Percentiles rank a stretch among this genome's conserved stretches.
phyloP scores from a whole-genome alignment of 2,888 invertebrate species.

The Mermis nigrescens region DNA sequence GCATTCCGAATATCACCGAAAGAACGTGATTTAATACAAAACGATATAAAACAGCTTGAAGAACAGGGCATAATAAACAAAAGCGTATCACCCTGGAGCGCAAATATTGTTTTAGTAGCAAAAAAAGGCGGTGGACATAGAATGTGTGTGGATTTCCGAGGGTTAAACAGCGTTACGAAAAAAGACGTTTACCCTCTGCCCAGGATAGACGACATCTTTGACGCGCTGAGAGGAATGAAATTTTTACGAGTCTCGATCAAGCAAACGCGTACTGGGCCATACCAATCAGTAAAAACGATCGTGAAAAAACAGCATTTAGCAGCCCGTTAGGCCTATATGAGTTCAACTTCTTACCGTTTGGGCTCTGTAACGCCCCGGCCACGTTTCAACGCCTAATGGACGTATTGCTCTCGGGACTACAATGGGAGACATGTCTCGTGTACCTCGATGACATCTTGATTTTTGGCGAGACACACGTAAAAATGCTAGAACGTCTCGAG shows the following conservation, averaged over 20 bases:
- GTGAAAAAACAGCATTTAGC: slow-evolving; percentile 13
- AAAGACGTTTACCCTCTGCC: slow-evolving; percentile 3
- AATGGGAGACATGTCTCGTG: not conserved
- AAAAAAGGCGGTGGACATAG: not conserved
- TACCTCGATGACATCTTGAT: slow-evolving; percentile 10
- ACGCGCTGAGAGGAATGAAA: not conserved
- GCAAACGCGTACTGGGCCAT: slow-evolving; percentile 10
- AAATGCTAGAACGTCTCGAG: not conserved
- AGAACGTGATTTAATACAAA: not conserved
- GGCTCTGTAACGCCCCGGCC: slow-evolving; percentile 15
- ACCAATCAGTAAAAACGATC: slow-evolving; percentile 10
- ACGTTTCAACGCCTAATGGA: slow-evolving; percentile 14
- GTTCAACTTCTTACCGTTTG: slow-evolving; percentile 15
- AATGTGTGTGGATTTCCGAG: not conserved
- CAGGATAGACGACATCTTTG: not conserved
- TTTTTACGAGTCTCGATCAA: slow-evolving; percentile 10
- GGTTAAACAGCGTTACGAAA: not conserved
- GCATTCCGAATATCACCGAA: not conserved
- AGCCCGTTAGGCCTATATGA: slow-evolving; percentile 13
- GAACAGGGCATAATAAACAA: not conserved
- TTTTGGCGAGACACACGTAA: not conserved
- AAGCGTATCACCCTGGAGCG: not conserved
- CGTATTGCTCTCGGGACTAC: not conserved
- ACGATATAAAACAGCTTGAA: not conserved
- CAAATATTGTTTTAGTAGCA: not conserved